Base-by-base conservation (phyloP, 2,888 invertebrate species). In the Noctua janthina region DNA sequence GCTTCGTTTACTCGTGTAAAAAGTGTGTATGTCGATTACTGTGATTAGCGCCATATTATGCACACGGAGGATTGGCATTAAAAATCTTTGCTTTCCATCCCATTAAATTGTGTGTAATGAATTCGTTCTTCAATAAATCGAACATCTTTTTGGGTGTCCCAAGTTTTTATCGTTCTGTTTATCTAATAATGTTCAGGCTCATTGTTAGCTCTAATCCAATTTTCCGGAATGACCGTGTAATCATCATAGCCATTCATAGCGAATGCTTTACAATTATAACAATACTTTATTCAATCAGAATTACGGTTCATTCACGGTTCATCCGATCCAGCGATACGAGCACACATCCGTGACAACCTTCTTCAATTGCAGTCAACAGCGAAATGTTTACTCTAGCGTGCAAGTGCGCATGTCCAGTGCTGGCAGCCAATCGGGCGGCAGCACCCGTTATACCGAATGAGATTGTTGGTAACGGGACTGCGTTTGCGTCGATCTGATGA, bases 381-480 rank as follows among this genome's bases (percentile, higher is more conserved):
- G 84, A 69, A 86, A 80, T 90, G 86, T 90, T 91, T 91, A 91
- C 89, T 90, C 88, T 91, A 88, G 86, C 88, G 86, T 87, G 84
- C 76, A 77, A 82, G 82, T 79, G 85, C 84, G 85, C 85, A 87
- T 86, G 85, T 85, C 87, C 84, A 87, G 81, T 67, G 78, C 59
- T 70, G 80, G 51, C 84, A 88, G 91, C 91, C 91, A 91, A 92
- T 91, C 86, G 89, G 91, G 90, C 88, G 86, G 82, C 85, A 75
- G 83, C 84, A 79, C 85, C 93, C 93, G 93, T 92, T 92, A 92
- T 91, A 91, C 90, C 89, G 90, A 93, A 92, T 93, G 94, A 93
- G 93, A 93, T 91, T 92, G 91, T 91, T 82, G 82, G 90, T 94
- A 95, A 95, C 95, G 95, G 95, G 92, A 95, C 90, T 82, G 82